These are phyloP conservation scores for Druon quercuslanigerum DNA, from an alignment of 1,140 invertebrate genomes.

Conservation along the genomic window DNA sequence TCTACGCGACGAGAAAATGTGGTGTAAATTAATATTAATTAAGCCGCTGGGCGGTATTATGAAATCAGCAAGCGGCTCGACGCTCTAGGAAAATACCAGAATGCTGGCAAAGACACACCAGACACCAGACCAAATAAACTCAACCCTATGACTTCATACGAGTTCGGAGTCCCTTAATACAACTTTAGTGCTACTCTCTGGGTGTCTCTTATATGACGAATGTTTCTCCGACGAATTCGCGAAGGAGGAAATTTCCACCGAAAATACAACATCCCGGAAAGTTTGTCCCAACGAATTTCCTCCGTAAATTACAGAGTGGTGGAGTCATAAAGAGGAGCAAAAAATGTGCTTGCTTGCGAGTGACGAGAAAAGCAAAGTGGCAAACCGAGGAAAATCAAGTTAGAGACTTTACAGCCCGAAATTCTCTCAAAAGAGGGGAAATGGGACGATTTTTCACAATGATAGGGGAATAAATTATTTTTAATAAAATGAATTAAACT, in stretches of 20 bases:
- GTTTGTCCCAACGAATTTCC: not conserved
- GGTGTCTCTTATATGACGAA: slow-evolving; percentile 1
- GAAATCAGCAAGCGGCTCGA: slow-evolving; percentile 17
- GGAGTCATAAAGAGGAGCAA: no score
- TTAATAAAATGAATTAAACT: no score
- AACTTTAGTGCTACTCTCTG: slow-evolving; percentile 13
- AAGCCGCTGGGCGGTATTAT: not conserved
- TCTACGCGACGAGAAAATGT: not conserved
- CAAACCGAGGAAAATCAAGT: no score
- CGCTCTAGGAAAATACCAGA: not conserved
- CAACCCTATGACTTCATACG: not conserved
- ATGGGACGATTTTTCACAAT: no score
- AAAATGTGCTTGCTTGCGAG: no score
- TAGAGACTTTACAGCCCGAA: no score
- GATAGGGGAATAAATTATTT: no score
- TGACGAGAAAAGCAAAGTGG: no score
- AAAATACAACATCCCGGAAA: not conserved
- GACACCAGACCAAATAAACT: slow-evolving; percentile 4
- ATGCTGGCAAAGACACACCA: not conserved
- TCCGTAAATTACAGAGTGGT: not conserved
- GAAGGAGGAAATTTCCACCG: not conserved
- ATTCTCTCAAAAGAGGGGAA: no score
- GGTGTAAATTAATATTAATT: slow-evolving; percentile 21
- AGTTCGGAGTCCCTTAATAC: not conserved
- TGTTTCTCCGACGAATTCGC: not conserved